Percentiles rank a stretch among this genome's conserved stretches.
Conservation (phyloP, 92 coral and sea anemone genomes). For the Epizoanthus illoricatus region DNA sequence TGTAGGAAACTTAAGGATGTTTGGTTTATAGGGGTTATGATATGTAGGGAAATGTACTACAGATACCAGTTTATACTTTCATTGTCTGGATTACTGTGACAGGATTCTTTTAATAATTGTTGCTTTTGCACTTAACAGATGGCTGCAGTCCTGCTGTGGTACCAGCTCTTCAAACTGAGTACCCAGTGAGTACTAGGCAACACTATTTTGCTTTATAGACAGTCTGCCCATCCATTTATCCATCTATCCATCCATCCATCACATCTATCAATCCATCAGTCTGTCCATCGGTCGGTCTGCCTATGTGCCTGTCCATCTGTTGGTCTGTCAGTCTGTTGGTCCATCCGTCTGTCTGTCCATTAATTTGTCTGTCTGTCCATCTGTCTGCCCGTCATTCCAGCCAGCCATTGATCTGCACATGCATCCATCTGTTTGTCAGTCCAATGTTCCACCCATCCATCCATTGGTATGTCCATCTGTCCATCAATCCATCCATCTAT, state of each 20-base stretch:
- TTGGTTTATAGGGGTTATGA: too few species aligned
- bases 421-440: neutral
- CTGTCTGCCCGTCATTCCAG: too few species aligned
- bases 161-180: conserved; percentile 73
- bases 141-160: conserved; percentile 85
- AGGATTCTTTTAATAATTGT: neutral
- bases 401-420: too few species aligned
- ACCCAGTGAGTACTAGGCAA: conserved; percentile 64
- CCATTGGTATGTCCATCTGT: too few species aligned
- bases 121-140: conserved; percentile 45
- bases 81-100: neutral
- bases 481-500: too few species aligned
- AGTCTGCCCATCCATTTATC: too few species aligned
- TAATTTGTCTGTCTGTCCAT: too few species aligned
- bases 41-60: too few species aligned
- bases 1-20: too few species aligned
- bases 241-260: neutral
- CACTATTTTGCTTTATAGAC: neutral
- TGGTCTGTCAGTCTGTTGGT: neutral
- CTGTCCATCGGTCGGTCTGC: neutral
- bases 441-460: neutral
- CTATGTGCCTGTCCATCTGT: neutral
- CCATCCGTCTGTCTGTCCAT: neutral
- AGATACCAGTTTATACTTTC: neutral
- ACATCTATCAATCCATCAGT: too few species aligned